Evolutionary conservation across 2,797 vertebrate species (phyloP).

Genomic region (Microcaecilia unicolor): DNA sequence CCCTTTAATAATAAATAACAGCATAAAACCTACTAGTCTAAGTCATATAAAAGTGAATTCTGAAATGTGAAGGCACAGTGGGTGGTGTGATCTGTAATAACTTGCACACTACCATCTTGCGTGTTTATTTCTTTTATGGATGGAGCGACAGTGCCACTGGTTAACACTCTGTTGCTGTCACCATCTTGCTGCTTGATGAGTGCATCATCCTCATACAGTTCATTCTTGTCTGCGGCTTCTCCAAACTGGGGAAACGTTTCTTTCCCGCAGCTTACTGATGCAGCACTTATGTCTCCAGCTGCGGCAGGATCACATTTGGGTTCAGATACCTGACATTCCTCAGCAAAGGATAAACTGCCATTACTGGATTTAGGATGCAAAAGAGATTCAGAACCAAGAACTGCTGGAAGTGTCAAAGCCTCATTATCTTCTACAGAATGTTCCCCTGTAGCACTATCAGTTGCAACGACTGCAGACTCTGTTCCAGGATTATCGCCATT

Average conservation of each 20-base stretch:
- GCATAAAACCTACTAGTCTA: conserved; percentile 65
- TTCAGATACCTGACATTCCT: not conserved
- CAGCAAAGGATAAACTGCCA: not conserved
- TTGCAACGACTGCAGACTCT: not conserved
- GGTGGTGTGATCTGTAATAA: conserved; percentile 61
- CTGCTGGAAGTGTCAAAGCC: conserved; percentile 8
- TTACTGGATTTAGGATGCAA: conserved; percentile 10
- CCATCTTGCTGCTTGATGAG: not conserved
- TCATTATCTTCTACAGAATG: not conserved
- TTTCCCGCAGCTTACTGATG: not conserved
- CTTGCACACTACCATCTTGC: conserved; percentile 46
- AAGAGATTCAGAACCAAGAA: conserved; percentile 13
- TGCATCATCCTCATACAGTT: conserved; percentile 29
- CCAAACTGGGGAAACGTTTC: not conserved
- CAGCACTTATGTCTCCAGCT: not conserved
- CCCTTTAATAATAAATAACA: too few relatives aligned
- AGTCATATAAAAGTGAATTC: conserved; percentile 68
- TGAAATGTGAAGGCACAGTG: conserved; percentile 63
- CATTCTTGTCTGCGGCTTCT: not conserved
- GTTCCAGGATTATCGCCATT: not conserved
- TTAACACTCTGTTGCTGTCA: not conserved
- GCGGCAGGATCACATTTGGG: conserved; percentile 12
- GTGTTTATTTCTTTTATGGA: conserved; percentile 50
- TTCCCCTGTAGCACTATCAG: not conserved
- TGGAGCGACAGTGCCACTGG: not conserved